A percentile compares a stretch with the other conserved stretches of the same genome.
phyloP scores from a whole-genome alignment of 2,113 vertebrate genomes.

The Regulus satrapa region DNA sequence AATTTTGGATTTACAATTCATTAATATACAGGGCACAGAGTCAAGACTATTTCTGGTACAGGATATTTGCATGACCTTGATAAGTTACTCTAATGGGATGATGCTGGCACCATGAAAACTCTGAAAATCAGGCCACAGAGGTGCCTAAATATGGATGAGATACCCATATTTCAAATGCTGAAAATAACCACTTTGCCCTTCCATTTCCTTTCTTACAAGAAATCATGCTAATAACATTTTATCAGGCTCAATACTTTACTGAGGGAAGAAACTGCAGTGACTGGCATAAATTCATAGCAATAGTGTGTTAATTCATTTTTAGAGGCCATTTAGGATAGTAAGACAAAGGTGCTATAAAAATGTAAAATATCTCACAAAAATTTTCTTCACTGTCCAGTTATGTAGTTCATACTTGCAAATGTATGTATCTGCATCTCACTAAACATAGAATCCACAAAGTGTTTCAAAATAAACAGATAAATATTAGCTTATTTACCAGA shows the following conservation, averaged over 20 bases:
- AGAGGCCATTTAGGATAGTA: neutral
- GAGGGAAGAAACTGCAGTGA: neutral
- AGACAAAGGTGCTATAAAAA: neutral
- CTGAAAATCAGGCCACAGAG: neutral
- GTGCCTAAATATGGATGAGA: constrained; percentile 26
- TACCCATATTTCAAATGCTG: neutral
- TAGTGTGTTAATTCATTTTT: neutral
- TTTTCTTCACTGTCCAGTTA: neutral
- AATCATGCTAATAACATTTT: constrained; percentile 12
- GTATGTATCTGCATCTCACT: neutral
- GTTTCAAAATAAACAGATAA: neutral
- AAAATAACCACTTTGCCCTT: neutral
- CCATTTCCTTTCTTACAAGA: neutral
- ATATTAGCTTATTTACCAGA: neutral
- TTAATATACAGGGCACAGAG: neutral
- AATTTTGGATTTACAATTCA: neutral
- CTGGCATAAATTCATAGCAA: neutral
- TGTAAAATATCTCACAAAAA: neutral
- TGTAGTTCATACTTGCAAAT: neutral
- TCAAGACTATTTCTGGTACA: neutral
- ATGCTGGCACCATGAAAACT: neutral
- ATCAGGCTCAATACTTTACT: neutral
- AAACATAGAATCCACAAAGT: neutral
- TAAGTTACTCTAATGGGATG: constrained; percentile 14
- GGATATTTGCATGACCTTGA: constrained; percentile 11